Conservation (phyloP, 1,140 invertebrate species). For the Papilio machaon region DNA sequence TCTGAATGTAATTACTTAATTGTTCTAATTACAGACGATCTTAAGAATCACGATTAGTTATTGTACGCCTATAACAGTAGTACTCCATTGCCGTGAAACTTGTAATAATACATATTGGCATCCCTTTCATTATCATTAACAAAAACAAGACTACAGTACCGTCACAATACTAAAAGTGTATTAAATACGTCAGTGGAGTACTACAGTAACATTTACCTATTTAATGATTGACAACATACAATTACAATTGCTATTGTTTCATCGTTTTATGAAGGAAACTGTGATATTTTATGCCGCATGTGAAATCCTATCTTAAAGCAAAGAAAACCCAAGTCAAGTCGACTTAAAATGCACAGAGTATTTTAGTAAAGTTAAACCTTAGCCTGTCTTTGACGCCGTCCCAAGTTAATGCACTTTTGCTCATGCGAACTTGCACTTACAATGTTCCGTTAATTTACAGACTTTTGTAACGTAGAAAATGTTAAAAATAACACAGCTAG, state of each 20-base stretch:
- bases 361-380: conserved; percentile 16
- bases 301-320: background rate
- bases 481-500: too few relatives aligned
- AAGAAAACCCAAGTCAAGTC: background rate
- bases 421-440: background rate
- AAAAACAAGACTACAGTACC: too few relatives aligned
- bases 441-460: background rate
- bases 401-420: background rate
- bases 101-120: too few relatives aligned
- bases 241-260: conserved; percentile 6
- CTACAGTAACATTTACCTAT: background rate
- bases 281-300: background rate
- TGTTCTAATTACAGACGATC: background rate
- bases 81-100: too few relatives aligned
- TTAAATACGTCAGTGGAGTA: too few relatives aligned
- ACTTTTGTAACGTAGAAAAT: too few relatives aligned
- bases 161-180: too few relatives aligned
- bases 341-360: background rate
- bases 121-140: too few relatives aligned
- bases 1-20: conserved; percentile 11
- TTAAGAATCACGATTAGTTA: background rate
- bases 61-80: background rate
- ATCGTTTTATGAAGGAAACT: background rate
- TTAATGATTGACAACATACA: background rate
- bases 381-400: background rate